Conservation (phyloP, 2,113 vertebrate genomes). For the Cariama cristata region DNA sequence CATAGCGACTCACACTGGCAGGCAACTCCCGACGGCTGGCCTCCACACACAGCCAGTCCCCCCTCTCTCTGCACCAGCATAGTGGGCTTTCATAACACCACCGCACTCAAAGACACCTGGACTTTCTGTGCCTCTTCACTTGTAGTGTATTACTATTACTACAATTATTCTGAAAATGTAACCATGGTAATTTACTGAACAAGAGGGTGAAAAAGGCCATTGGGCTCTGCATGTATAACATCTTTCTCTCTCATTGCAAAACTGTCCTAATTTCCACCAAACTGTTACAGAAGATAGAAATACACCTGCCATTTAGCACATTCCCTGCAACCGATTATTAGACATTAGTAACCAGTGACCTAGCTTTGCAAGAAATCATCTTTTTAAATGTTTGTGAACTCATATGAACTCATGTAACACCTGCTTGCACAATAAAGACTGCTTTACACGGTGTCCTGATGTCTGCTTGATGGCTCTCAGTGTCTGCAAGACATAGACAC, state of each 20-base stretch:
- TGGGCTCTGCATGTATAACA: neutral
- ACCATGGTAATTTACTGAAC: neutral
- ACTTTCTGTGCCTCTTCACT: neutral
- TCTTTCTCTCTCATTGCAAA: neutral
- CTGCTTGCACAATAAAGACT: neutral
- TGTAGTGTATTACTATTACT: no score
- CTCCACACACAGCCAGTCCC: rapidly evolving
- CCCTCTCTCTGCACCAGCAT: rapidly evolving
- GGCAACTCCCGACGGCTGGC: rapidly evolving
- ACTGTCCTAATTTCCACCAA: conserved; percentile 13
- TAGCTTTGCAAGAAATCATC: neutral
- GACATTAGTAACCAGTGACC: neutral
- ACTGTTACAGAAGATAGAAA: neutral
- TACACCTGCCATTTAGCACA: neutral
- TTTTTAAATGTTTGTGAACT: conserved; percentile 7
- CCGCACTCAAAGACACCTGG: neutral
- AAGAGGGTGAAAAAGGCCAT: neutral
- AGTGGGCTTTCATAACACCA: rapidly evolving
- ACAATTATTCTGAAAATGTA: neutral
- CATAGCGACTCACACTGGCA: no score
- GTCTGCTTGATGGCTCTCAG: neutral
- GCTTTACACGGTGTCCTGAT: neutral
- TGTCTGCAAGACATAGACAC: neutral
- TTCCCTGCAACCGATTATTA: conserved; percentile 25
- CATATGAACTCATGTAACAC: neutral